Conservation (phyloP, 2,797 vertebrate genomes). For the Nannoperca australis region DNA sequence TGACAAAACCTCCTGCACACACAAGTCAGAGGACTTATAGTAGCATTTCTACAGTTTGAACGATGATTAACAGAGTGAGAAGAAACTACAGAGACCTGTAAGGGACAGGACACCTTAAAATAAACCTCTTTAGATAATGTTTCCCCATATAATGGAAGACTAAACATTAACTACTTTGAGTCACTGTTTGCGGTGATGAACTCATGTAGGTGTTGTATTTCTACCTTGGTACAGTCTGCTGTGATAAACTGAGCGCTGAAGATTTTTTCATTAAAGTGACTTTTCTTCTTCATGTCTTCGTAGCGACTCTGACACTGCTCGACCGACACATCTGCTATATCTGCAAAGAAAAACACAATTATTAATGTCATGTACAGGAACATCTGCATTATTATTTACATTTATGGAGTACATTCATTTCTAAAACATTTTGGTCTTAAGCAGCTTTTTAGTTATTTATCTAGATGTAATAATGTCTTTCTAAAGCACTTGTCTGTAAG, state of each 20-base stretch:
- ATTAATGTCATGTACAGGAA: neutral
- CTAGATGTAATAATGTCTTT: no score
- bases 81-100: neutral
- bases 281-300: slow-evolving; percentile 89
- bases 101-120: neutral
- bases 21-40: neutral
- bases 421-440: no score
- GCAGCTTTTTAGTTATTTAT: no score
- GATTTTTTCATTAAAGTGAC: slow-evolving; percentile 85
- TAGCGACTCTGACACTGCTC: slow-evolving; percentile 95
- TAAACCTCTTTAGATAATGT: no score
- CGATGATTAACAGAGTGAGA: neutral
- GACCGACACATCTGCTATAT: slow-evolving; percentile 94
- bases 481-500: no score
- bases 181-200: neutral
- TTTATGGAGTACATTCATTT: no score
- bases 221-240: slow-evolving; percentile 93
- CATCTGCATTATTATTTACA: neutral
- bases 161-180: neutral
- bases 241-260: slow-evolving; percentile 95
- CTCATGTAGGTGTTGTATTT: neutral
- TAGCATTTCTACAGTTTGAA: neutral
- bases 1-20: slow-evolving; percentile 87
- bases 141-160: no score
- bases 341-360: slow-evolving; percentile 68